Base-by-base conservation (phyloP, 2,888 invertebrate genomes). In the Scaeva pyrastri region DNA sequence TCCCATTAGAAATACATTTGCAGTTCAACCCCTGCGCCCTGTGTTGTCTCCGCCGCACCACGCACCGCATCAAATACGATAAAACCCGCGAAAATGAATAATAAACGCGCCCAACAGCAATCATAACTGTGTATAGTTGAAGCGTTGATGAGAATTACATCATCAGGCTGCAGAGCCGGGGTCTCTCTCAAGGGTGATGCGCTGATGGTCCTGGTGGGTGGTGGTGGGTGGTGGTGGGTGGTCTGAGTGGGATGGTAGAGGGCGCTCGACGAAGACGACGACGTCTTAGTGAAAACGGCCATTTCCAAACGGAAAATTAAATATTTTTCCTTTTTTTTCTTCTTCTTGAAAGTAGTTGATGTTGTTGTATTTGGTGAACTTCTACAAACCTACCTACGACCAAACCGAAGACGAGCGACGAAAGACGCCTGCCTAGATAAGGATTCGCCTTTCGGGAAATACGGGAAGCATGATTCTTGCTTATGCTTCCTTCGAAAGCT, bases 1-100 rank as follows among this genome's bases (percentile, higher is more conserved):
- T 71, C 70, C 75, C 84, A 84, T 84, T 71, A 84, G 79, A 72
- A 84, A 84, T 64, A 79, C 84, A 84, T 84, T 84, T 84, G 39
- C 70, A 19, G 74, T 43, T 74, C 39, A 23, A 43, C 82, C 66
- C 66, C 45, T 2, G 19, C 39, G n/a, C n/a, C n/a, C n/a, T n/a
- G n/a, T n/a, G n/a, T n/a, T 52, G 81, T 56, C 60, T 19, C 72
- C 55, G 43, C 68, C 5, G 6, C 31, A 36, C 74, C 60, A 52
- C 39, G 16, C 19, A 36, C 68, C 48, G 26, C 70, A 45, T 55
- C 64, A 78, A 68, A 70, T 79, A 71, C 48, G 71, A 75, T 84
- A 84, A 71, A 75, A 64, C 64, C 66, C 68, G 31, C 23, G 64
- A 79, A 84, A 79, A 79, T 79, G 74, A 84, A 84, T 84, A 84